Evolutionary conservation across 2,888 invertebrate species (phyloP).

Genomic region (Allolobophora icterica): DNA sequence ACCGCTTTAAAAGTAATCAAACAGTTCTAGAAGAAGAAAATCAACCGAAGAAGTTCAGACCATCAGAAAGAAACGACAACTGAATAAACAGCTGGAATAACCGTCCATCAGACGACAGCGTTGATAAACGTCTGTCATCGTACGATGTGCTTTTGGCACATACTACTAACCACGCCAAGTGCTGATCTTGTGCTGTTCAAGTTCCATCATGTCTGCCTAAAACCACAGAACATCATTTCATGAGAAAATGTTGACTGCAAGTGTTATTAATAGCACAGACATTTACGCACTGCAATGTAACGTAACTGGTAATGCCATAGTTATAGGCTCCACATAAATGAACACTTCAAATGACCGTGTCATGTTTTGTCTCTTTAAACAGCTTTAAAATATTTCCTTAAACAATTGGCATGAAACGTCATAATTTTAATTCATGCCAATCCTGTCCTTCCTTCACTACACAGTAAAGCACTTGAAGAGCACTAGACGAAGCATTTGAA

Average conservation of each 20-base stretch:
- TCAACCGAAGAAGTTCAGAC: not conserved
- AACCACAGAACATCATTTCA: not conserved
- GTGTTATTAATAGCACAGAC: not conserved
- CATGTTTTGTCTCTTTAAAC: not conserved
- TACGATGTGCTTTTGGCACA: too few species aligned
- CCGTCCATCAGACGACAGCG: not conserved
- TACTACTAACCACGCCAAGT: constrained; percentile 39
- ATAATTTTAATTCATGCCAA: not conserved
- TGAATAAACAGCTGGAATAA: not conserved
- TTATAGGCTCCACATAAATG: not conserved
- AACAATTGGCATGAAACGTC: not conserved
- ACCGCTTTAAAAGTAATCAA: too few species aligned
- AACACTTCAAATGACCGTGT: not conserved
- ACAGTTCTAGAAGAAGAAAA: not conserved
- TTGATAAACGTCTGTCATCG: not conserved
- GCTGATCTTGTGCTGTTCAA: constrained; percentile 35
- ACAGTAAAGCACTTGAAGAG: not conserved
- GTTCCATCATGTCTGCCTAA: constrained; percentile 36
- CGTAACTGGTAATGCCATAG: not conserved
- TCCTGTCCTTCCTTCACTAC: not conserved
- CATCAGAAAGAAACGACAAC: not conserved
- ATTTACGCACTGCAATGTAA: not conserved
- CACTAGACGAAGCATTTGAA: not conserved
- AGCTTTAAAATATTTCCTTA: not conserved
- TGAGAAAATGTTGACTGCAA: not conserved